Evolutionary conservation across 2,797 vertebrate species (phyloP), one percentile per base, ranked within the genome.

Genomic region (Cryptoblepharus egeriae): DNA sequence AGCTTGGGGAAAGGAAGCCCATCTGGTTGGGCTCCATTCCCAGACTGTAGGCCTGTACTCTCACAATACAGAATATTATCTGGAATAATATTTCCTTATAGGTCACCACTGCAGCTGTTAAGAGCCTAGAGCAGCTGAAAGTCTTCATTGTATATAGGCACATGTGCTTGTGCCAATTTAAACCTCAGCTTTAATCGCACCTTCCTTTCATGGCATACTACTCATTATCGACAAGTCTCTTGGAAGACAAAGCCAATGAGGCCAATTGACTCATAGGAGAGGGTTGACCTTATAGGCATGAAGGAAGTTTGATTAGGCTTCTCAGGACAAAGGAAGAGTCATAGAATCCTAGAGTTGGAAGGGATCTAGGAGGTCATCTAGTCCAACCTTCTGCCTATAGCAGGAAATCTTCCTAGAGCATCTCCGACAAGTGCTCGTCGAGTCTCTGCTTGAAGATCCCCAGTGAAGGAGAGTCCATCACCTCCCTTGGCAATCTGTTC

Each of bases 1-100:
- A 16, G 75, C 68, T n/a, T 72, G 64, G 55, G 73, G 60, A 69
- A 76, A 61, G 30, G 58, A 9, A 12, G 65, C 7, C 52, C 80
- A 75, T 82, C 82, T 83, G 82, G 28, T 22, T 71, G 65, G 75
- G 75, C 75, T 58, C 13, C 1, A 9, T 73, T 78, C 75, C 82
- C 35, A 58, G 69, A 30, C 30, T 28, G 12, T 35, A 78, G 64
- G 65, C 61, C 75, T 2, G 22, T 32, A 65, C 77, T 77, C 68
- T 75, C 81, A 42, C 52, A 49, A 39, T 83, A 65, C n/a, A n/a
- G n/a, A n/a, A n/a, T n/a, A n/a, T n/a, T n/a, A n/a, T n/a, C n/a
- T n/a, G n/a, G n/a, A n/a, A n/a, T n/a, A n/a, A 45, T 78, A 78
- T 67, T 78, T 78, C 73, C 75, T 72, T 60, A 67, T 20, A 45